phyloP scores from a whole-genome alignment of 2,888 invertebrate species.

The Andrena fulva region DNA sequence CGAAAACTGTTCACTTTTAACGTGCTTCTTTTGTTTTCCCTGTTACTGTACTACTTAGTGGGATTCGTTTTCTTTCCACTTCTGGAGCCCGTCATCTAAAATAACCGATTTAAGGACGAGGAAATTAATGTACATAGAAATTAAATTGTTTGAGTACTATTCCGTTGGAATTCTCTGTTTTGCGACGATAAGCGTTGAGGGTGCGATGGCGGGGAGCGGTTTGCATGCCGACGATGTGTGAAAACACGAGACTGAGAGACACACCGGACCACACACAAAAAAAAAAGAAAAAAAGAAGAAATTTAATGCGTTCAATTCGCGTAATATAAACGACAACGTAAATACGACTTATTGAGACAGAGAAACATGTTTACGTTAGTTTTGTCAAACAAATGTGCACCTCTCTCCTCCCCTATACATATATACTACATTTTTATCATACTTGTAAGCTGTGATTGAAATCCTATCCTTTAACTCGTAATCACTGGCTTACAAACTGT shows the following conservation, averaged over 20 bases:
- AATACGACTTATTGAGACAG: constrained; percentile 35
- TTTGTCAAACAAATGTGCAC: constrained; percentile 59
- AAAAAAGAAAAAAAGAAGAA: constrained; percentile 1
- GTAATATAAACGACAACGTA: constrained; percentile 40
- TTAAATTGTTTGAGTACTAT: constrained; percentile 78
- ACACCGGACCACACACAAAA: constrained; percentile 52
- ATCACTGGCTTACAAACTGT: constrained; percentile 63
- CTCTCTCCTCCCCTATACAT: constrained; percentile 60
- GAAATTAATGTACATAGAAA: constrained; percentile 78
- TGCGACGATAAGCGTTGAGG: constrained; percentile 42
- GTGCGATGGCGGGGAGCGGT: constrained; percentile 65
- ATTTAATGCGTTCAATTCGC: constrained; percentile 49
- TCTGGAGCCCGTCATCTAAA: constrained; percentile 61
- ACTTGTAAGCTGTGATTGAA: constrained; percentile 77
- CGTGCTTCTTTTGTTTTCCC: constrained; percentile 41
- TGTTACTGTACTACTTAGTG: constrained; percentile 36
- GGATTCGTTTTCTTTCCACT: constrained; percentile 67
- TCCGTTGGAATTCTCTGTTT: constrained; percentile 71
- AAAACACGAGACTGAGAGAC: constrained; percentile 64
- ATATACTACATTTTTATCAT: constrained; percentile 62
- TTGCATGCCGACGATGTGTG: constrained; percentile 49
- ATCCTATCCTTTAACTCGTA: constrained; percentile 72
- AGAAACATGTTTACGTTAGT: constrained; percentile 38
- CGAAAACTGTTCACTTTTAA: constrained; percentile 40
- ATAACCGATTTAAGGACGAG: constrained; percentile 27